Percentiles rank a stretch among this genome's conserved stretches.
Evolutionary conservation across 2,113 vertebrate species (phyloP).

Genomic region (Psilopogon haemacephalus): DNA sequence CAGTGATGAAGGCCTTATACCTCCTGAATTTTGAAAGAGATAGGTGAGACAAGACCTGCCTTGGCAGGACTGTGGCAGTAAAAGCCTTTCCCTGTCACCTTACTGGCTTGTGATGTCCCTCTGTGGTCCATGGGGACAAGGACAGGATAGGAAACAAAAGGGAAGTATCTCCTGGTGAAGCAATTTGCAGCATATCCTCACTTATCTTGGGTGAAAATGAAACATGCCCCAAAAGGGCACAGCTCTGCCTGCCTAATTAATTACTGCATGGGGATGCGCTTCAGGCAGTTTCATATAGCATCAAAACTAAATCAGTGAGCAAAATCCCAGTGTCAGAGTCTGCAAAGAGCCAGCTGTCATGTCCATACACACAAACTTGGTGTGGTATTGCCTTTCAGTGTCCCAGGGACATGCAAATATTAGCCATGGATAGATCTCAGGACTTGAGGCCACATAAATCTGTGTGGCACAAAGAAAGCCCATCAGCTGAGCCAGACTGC

Average conservation of each 20-base stretch:
- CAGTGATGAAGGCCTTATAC: not conserved
- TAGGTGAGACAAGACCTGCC: not conserved
- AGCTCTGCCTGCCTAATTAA: not conserved
- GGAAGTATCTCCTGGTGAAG: not conserved
- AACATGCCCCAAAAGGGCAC: not conserved
- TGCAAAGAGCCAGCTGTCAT: not conserved
- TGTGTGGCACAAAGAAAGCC: not conserved
- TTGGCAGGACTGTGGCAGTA: not conserved
- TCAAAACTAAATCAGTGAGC: not conserved
- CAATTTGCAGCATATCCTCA: not conserved
- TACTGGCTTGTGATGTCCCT: not conserved
- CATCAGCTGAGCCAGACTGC: not conserved
- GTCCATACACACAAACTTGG: rapidly evolving
- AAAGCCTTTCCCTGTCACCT: not conserved
- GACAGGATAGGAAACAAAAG: not conserved
- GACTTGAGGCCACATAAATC: constrained; percentile 6
- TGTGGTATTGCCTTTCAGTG: rapidly evolving
- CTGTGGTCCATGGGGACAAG: not conserved
- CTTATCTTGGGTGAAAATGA: not conserved
- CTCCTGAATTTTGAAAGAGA: not conserved
- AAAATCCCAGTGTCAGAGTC: not conserved
- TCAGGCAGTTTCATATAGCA: not conserved
- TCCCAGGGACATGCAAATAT: not conserved
- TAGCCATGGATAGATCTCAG: not conserved
- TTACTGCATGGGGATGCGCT: not conserved